These are phyloP conservation scores for Calameuta idolon DNA, from an alignment of 2,888 invertebrate species.

Conservation along the genomic window DNA sequence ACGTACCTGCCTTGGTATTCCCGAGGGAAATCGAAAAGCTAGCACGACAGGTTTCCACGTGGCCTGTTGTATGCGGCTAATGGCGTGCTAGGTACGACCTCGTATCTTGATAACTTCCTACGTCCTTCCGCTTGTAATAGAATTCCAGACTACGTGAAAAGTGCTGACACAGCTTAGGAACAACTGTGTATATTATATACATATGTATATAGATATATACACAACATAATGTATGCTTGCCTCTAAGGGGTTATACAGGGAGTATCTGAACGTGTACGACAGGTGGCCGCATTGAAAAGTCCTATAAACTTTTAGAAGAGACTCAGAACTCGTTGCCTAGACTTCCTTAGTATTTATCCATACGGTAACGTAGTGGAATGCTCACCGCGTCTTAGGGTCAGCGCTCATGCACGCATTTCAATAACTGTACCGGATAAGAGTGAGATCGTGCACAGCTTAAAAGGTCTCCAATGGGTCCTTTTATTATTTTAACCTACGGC, in stretches of 20 bases:
- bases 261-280: neutral
- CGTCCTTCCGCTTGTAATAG: neutral
- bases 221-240: too few relatives aligned
- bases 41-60: neutral
- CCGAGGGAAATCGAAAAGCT: neutral
- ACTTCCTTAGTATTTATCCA: neutral
- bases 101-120: neutral
- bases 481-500: neutral
- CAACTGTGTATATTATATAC: neutral
- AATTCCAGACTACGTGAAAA: neutral
- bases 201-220: too few relatives aligned
- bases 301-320: neutral
- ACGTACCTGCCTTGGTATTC: neutral
- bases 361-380: neutral
- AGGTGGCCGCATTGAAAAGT: neutral
- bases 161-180: neutral
- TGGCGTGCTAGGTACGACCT: neutral
- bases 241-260: neutral
- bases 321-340: neutral
- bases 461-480: neutral
- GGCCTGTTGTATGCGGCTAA: neutral
- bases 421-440: neutral
- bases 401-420: neutral
- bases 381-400: neutral
- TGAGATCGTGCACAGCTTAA: neutral